Conservation (phyloP, 1,140 invertebrate species). For the Drosophila prosaltans region DNA sequence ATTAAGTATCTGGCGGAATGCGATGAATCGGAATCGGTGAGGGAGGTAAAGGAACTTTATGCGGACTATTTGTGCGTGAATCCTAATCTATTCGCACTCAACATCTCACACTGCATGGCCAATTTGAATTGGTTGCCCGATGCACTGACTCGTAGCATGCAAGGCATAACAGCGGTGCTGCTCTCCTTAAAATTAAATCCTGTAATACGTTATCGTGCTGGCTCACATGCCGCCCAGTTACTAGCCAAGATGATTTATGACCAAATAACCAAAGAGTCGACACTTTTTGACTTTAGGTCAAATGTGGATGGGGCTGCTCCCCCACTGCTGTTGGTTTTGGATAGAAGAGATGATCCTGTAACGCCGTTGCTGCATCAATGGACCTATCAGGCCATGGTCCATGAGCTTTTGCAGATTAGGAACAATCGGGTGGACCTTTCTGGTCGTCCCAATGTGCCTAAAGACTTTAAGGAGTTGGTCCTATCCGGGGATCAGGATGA, state of each 20-base stretch:
- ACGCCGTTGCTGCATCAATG: slow-evolving; percentile 99
- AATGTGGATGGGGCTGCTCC: slow-evolving; percentile 86
- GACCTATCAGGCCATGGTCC: slow-evolving; percentile 99
- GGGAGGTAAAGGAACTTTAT: slow-evolving; percentile 97
- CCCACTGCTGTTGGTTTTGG: slow-evolving; percentile 93
- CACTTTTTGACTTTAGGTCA: slow-evolving; percentile 93
- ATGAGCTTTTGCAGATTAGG: slow-evolving; percentile 96
- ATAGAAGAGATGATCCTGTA: slow-evolving; percentile 96
- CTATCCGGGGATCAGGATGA: slow-evolving; percentile 98
- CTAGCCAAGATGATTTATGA: slow-evolving; percentile 94
- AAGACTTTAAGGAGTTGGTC: slow-evolving; percentile 96
- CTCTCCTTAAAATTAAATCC: slow-evolving; percentile 97
- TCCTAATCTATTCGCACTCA: slow-evolving; percentile 93
- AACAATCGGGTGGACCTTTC: slow-evolving; percentile 97
- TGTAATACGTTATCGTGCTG: slow-evolving; percentile 95
- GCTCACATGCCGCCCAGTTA: slow-evolving; percentile 92
- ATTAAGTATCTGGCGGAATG: slow-evolving; percentile 97
- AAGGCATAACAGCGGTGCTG: slow-evolving; percentile 93
- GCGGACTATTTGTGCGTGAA: slow-evolving; percentile 96
- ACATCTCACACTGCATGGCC: slow-evolving; percentile 86
- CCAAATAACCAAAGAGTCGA: slow-evolving; percentile 93
- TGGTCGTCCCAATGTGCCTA: slow-evolving; percentile 91
- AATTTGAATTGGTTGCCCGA: slow-evolving; percentile 90
- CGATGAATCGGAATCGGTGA: slow-evolving; percentile 98
- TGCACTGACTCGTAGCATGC: slow-evolving; percentile 90